Evolutionary conservation across 2,113 vertebrate species (phyloP), one percentile per base, ranked within the genome.

Genomic region (Herpetotheres cachinnans): DNA sequence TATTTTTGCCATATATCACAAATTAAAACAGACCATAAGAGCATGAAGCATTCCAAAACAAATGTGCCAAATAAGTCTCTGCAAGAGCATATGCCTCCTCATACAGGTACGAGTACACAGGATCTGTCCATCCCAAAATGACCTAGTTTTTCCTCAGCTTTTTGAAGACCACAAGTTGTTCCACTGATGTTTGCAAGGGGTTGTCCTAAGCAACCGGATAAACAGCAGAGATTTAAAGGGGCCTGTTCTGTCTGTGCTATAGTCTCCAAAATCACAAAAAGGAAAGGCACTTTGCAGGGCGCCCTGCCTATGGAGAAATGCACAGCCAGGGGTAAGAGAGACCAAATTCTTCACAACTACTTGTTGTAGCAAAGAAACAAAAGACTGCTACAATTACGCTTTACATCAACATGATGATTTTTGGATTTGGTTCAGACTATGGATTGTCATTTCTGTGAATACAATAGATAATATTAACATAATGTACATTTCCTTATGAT

Each of bases 161-260:
- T 90, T 40, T 77, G 62, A 93, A 95, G 82, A 85, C 80, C 54
- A 67, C 72, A 36, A 2, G 2, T 88, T 93, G 49, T 90, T 92
- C 81, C 78, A 56, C 52, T 79, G 82, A 52, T 91, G 79, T 96
- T 95, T 94, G 81, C 89, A 56, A 56, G 59, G 29, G n/a, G 71
- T 93, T 96, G 67, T 82, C 74, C 87, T 24, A 46, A 91, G 86
- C 92, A 97, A 94, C 81, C 67, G 90, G 82, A 97, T 80, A 86
- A 95, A 96, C 34, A 46, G 72, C 34, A 80, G 56, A 25, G 47
- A 76, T 96, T 88, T 95, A 84, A 94, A 93, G 78, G 61, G 56
- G 38, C 77, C 67, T 90, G 46, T 62, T 74, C 74, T 78, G 16
- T 22, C 74, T 59, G 55, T 65, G 83, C n/a, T 58, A 2, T 25